Percentiles rank a stretch among this genome's conserved stretches.
These are phyloP conservation scores for Mythimna lalbum DNA, from an alignment of 2,888 invertebrate species.

Conservation along the genomic window DNA sequence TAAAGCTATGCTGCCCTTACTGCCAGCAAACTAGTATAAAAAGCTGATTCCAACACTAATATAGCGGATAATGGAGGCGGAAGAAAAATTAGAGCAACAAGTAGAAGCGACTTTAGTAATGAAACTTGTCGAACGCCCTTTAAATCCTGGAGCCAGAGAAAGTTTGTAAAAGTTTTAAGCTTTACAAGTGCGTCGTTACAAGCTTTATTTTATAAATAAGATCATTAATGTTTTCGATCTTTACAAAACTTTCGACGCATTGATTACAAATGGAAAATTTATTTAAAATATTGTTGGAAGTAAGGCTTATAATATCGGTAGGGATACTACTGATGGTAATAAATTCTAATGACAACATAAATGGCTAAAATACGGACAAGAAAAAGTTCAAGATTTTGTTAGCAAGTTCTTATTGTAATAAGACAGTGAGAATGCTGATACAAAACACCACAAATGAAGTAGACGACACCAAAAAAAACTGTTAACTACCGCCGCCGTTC, in stretches of 20 bases:
- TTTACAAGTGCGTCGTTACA: constrained; percentile 34
- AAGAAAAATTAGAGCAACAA: constrained; percentile 70
- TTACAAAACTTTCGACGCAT: constrained; percentile 7
- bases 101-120: constrained; percentile 53
- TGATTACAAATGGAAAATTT: constrained; percentile 3
- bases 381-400: neutral
- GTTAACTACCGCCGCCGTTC: constrained; percentile 12
- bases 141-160: constrained; percentile 65
- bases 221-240: constrained; percentile 20
- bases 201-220: constrained; percentile 36
- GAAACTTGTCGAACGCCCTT: constrained; percentile 66
- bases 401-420: neutral
- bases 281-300: neutral
- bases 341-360: neutral
- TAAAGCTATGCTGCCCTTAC: constrained; percentile 55
- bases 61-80: constrained; percentile 42
- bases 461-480: constrained; percentile 8
- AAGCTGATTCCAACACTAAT: constrained; percentile 42
- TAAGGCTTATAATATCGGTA: neutral
- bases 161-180: constrained; percentile 58
- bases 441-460: constrained; percentile 9
- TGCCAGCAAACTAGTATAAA: constrained; percentile 46
- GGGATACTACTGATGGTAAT: neutral
- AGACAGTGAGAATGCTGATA: neutral
- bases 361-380: neutral